Base-by-base conservation (phyloP, 2,888 invertebrate species). In the Elysia crispata region DNA sequence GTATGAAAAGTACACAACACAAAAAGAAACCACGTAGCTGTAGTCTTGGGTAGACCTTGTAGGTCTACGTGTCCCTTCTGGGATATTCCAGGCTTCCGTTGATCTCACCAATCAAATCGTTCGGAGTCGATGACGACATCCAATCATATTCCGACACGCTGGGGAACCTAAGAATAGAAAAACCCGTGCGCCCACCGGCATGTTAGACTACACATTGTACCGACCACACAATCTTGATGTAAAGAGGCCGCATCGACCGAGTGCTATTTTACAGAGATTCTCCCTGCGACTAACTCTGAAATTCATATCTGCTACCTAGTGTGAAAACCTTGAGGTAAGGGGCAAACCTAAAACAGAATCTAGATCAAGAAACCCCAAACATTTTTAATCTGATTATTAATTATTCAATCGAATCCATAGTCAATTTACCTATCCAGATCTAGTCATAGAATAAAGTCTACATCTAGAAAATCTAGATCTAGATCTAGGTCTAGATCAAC, bases 81-180 rank as follows among this genome's bases (percentile, higher is more conserved):
- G 82, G 33, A 80, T 67, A 23, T 67, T 73, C 77, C 80, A 80
- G 74, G 77, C 57, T 82, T 64, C 74, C 64, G 41, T 54, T 20
- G 18, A 57, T n/a, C 25, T 50, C 23, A 41, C 83, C 83, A 83
- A 83, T 83, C 33, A 75, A 31, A 28, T 20, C 8, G 18, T 25
- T 77, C 28, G 50, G 50, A 67, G 31, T 11, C 54, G 80, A 25
- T 69, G 78, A 74, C 72, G 73, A 15, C 74, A 74, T 70, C 83
- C 83, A 83, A 83, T 83, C 81, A 80, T 15, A 31, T 33, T 41
- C 18, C 74, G 78, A 81, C 83, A 83, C 83, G 83, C 78, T 49
- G 54, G 72, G 67, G 69, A 76, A 30, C 49, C 33, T 64, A 28
- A 74, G 62, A 75, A 75, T 81, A 81, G 80, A 81, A 75, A 81